These are phyloP conservation scores for Pseudomugil gertrudae DNA, from an alignment of 2,797 vertebrate species.

Conservation along the genomic window DNA sequence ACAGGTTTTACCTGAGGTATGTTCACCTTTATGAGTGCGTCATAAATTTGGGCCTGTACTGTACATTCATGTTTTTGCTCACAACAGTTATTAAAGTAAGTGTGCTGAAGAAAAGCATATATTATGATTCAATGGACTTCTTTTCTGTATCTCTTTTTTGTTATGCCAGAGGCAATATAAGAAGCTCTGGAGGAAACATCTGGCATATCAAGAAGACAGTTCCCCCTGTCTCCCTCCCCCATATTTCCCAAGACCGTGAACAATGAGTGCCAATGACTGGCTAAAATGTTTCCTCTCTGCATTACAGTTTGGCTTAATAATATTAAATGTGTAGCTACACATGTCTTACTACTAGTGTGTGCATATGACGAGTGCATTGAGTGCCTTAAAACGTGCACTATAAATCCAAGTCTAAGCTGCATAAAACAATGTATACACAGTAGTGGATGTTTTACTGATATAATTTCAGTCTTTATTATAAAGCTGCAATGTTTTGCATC, in stretches of 20 bases:
- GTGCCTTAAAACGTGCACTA: no score
- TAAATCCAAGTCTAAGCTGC: no score
- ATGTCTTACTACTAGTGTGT: no score
- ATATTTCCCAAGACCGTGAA: constrained; percentile 39
- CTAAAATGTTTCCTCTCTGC: constrained; percentile 7
- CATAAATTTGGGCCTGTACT: no score
- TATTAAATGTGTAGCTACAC: no score
- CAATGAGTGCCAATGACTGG: constrained; percentile 33
- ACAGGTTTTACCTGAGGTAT: no score
- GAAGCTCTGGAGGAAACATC: constrained; percentile 77
- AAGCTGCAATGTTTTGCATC: background rate
- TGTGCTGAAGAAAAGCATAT: constrained; percentile 40
- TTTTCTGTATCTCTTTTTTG: constrained; percentile 61
- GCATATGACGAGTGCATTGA: no score
- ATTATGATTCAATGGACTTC: constrained; percentile 64
- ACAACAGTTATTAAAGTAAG: constrained; percentile 14
- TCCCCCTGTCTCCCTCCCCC: constrained; percentile 52
- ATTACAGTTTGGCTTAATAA: constrained; percentile 25
- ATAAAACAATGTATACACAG: no score
- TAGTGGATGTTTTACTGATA: no score
- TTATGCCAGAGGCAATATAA: constrained; percentile 55
- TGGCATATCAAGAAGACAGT: constrained; percentile 65
- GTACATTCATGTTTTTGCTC: no score
- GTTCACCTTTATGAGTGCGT: no score
- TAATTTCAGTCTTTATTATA: no score